These are phyloP conservation scores for Chloromyia formosa DNA, from an alignment of 2,888 invertebrate genomes.

Conservation along the genomic window DNA sequence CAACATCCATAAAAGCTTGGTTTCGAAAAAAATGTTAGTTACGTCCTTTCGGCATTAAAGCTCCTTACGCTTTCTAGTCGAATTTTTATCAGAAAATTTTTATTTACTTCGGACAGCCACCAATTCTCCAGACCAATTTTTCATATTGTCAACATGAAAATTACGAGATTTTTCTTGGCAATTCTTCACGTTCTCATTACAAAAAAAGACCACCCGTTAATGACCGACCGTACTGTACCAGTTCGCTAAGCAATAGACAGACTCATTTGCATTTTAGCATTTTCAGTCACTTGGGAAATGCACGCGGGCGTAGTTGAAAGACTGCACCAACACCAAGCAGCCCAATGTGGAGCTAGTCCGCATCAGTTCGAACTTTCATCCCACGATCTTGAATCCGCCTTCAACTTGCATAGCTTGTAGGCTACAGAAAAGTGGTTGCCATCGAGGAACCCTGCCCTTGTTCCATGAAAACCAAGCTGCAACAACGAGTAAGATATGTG, in stretches of 20 bases:
- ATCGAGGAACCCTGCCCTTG: conserved; percentile 37
- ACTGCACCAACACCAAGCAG: conserved; percentile 16
- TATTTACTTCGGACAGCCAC: no score
- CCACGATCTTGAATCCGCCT: conserved; percentile 43
- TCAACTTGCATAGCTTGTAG: conserved; percentile 7
- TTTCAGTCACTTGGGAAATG: conserved; percentile 34
- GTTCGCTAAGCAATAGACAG: not conserved
- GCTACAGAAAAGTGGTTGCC: conserved; percentile 8
- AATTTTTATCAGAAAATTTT: no score
- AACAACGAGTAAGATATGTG: not conserved
- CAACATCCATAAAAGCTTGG: no score
- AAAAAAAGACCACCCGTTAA: conserved; percentile 1
- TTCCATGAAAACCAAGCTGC: conserved; percentile 36
- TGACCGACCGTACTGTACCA: not conserved
- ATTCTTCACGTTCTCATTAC: conserved; percentile 14
- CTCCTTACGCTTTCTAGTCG: no score
- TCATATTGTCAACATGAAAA: no score
- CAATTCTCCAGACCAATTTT: no score
- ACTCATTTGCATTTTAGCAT: conserved; percentile 36
- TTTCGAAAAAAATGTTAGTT: no score
- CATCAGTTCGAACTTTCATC: conserved; percentile 26
- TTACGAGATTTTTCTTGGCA: not conserved
- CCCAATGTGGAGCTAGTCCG: not conserved
- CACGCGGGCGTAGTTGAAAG: conserved; percentile 25
- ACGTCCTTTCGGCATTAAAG: no score